Base-by-base conservation (phyloP, 2,888 invertebrate genomes). In the Acheta domesticus region DNA sequence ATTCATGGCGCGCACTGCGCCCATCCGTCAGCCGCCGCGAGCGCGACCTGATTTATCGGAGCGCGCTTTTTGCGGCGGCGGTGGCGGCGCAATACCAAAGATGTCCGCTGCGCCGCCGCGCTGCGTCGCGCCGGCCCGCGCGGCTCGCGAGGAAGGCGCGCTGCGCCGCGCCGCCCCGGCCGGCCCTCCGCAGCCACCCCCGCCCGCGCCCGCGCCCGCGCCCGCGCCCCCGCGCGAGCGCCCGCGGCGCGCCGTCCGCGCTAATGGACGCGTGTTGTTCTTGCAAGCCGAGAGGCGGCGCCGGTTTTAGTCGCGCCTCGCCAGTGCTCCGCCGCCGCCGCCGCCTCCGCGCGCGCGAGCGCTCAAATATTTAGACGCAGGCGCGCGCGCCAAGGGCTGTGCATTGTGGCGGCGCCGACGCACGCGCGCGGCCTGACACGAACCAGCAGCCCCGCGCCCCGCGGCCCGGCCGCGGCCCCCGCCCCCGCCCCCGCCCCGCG, bases 211-310 rank as follows among this genome's bases (percentile, higher is more conserved):
- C 11, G 2, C 62, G 2, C 16, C 62, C 62, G 5, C 62, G 14
- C 19, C 62, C 19, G 62, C 19, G 16, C 62, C 62, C 62, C 2
- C 62, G 16, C 16, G 3, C 16, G 16, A 5, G 62, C 62, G 3
- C 62, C 62, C 62, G n/a, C 62, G 14, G 62, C 14, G n/a, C 14
- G 14, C 3, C 62, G 62, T 36, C 36, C 62, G 62, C 62, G 62
- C 62, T 62, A 62, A 62, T 62, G 16, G 62, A n/a, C 62, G 62
- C 62, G 62, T 62, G 62, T 62, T 62, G 62, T n/a, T 62, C 62
- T 62, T 62, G 62, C 8, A 62, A 62, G 62, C 62, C 16, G 62
- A 62, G 62, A 62, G 62, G 16, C 16, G 62, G 62, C 62, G 62
- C 62, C 62, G 62, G 16, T 62, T 62, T 62, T 62, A 62, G 62